phyloP scores from a whole-genome alignment of 2,113 vertebrate genomes.

The Canis aureus region DNA sequence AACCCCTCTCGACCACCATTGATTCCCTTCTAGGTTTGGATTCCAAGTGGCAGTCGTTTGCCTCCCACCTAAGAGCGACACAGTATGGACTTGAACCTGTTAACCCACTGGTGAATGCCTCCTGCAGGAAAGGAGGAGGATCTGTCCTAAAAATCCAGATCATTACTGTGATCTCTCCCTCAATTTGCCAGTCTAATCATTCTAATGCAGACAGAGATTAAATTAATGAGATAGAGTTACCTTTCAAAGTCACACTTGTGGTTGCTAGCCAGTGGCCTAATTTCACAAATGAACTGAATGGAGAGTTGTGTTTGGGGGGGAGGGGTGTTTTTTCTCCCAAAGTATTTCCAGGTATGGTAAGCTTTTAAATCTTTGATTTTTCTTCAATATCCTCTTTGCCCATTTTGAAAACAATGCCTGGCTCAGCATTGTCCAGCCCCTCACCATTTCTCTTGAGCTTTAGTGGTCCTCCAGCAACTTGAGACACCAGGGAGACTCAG shows the following conservation, averaged over 20 bases:
- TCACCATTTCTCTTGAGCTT: neutral
- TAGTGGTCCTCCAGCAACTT: neutral
- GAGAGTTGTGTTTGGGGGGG: neutral
- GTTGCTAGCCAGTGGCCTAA: neutral
- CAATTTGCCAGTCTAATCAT: conserved; percentile 49
- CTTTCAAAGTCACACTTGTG: conserved; percentile 13
- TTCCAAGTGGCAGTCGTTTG: neutral
- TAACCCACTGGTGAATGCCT: neutral
- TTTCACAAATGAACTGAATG: conserved; percentile 31
- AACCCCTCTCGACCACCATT: neutral
- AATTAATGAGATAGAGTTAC: neutral
- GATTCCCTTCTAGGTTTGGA: conserved; percentile 39
- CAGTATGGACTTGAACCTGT: neutral
- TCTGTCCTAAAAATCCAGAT: conserved; percentile 42
- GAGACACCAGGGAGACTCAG: neutral
- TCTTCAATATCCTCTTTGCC: neutral
- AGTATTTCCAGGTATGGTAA: conserved; percentile 37
- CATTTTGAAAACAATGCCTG: neutral
- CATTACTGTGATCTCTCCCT: conserved; percentile 62
- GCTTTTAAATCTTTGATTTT: conserved; percentile 28
- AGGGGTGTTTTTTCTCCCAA: neutral
- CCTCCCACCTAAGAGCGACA: neutral
- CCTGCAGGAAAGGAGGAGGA: neutral
- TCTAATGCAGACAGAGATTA: conserved; percentile 29
- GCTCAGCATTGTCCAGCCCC: neutral